These are phyloP conservation scores for Eristalis arbustorum DNA, from an alignment of 2,888 invertebrate species.

Conservation along the genomic window DNA sequence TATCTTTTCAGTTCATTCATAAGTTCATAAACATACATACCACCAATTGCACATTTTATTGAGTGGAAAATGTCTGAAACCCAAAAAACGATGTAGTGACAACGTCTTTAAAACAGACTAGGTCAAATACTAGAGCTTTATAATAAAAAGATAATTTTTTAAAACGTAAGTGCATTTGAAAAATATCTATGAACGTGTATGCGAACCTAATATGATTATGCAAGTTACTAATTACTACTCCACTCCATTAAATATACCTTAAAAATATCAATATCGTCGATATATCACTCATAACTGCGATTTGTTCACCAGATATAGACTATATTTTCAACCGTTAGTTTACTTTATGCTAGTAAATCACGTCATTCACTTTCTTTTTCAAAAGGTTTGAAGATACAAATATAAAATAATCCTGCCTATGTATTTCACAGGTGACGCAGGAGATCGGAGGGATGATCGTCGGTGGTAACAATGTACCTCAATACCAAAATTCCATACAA, in stretches of 20 bases:
- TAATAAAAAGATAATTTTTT: neutral
- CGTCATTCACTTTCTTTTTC: constrained; percentile 32
- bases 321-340: neutral
- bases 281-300: neutral
- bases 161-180: neutral
- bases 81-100: too few species aligned
- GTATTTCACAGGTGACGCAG: constrained; percentile 81
- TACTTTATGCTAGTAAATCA: constrained; percentile 36
- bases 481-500: constrained; percentile 75
- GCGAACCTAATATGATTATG: neutral
- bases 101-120: too few species aligned
- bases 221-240: neutral
- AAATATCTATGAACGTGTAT: neutral
- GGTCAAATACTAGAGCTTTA: neutral
- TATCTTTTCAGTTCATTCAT: too few species aligned
- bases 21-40: neutral
- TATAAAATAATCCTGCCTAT: neutral
- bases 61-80: too few species aligned
- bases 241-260: neutral
- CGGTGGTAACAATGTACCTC: constrained; percentile 80
- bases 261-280: neutral
- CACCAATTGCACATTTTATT: constrained; percentile 10
- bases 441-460: constrained; percentile 83
- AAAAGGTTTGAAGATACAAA: neutral
- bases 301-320: neutral